Percentiles rank a stretch among this genome's conserved stretches.
Evolutionary conservation across 2,113 vertebrate genomes (phyloP).

Genomic region (Colossoma macropomum): DNA sequence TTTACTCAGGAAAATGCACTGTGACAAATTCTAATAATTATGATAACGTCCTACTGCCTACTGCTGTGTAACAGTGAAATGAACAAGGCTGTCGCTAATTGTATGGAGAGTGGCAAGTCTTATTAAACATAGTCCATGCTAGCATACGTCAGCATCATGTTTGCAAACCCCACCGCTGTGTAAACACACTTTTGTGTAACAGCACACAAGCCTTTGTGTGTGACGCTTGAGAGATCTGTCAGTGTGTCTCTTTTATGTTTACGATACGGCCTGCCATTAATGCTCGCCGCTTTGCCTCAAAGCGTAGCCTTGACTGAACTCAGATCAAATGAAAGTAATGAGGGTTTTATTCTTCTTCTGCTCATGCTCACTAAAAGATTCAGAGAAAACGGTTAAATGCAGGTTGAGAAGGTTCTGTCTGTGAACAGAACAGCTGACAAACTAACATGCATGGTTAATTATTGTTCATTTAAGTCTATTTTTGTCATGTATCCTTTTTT

Average conservation of each 20-base stretch:
- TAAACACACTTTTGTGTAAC: slow-evolving; percentile 49
- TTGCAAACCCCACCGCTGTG: slow-evolving; percentile 45
- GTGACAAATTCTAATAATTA: no score
- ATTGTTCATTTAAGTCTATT: no score
- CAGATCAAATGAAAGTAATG: neutral
- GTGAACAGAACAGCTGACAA: no score
- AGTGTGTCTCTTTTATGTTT: slow-evolving; percentile 10
- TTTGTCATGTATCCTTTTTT: no score
- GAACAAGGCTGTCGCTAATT: neutral
- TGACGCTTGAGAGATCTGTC: neutral
- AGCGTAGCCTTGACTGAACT: neutral
- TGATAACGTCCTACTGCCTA: no score
- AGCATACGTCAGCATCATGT: slow-evolving; percentile 9
- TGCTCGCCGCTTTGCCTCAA: neutral
- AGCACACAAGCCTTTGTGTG: neutral
- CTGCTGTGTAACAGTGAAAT: neutral
- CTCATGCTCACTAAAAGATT: neutral
- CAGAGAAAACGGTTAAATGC: neutral
- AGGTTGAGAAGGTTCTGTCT: neutral
- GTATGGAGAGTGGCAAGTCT: neutral
- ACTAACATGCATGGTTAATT: no score
- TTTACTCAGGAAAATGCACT: no score
- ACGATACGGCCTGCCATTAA: neutral
- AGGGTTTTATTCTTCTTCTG: neutral
- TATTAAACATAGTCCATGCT: neutral